These are phyloP conservation scores for Bombus huntii DNA, from an alignment of 1,140 invertebrate genomes.

Conservation along the genomic window DNA sequence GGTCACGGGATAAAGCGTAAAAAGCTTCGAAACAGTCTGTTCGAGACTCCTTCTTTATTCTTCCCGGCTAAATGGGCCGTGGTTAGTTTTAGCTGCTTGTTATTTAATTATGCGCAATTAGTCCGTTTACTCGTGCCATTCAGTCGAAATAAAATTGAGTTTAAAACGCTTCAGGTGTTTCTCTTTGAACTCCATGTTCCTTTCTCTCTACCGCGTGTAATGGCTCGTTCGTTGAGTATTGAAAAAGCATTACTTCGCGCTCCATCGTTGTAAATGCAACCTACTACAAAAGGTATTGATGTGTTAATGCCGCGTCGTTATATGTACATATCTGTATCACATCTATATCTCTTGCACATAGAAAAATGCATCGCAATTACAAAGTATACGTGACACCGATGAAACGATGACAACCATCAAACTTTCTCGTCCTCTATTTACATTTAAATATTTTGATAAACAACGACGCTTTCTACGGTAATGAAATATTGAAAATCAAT, in stretches of 20 bases:
- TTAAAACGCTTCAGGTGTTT: neutral
- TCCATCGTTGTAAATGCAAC: neutral
- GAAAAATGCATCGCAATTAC: too few species aligned
- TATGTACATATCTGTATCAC: too few species aligned
- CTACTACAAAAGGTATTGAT: neutral
- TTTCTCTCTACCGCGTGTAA: neutral
- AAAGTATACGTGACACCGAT: too few species aligned
- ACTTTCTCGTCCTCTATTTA: too few species aligned
- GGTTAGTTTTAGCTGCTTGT: conserved; percentile 30
- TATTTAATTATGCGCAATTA: conserved; percentile 37
- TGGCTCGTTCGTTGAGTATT: neutral
- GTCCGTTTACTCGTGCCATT: neutral
- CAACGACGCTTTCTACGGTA: neutral
- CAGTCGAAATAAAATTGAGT: conserved; percentile 14
- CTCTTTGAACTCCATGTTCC: neutral
- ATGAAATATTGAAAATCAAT: neutral
- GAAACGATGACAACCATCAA: too few species aligned
- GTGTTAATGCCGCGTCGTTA: neutral
- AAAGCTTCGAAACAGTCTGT: neutral
- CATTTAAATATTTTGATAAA: neutral
- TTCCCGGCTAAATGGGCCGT: neutral
- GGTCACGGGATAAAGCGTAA: neutral
- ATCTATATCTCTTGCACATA: too few species aligned
- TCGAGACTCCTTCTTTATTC: neutral
- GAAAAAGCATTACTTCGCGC: neutral